Evolutionary conservation across 30 jellyfish, hydroid and myxozoan species (phyloP).

Genomic region (Clytia hemisphaerica): DNA sequence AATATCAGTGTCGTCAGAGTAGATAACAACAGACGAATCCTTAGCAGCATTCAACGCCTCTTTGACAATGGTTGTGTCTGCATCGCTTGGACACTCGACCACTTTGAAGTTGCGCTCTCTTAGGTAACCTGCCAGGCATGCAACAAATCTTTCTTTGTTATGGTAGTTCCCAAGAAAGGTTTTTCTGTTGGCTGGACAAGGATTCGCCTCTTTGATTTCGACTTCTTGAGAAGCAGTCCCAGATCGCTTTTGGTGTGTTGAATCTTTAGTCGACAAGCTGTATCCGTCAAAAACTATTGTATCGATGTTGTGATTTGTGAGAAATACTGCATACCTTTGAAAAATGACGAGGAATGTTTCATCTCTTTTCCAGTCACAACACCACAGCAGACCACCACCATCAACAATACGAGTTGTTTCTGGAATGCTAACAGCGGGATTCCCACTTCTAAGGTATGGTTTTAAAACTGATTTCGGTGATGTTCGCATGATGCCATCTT

Average conservation of each 20-base stretch:
- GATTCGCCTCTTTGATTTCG: constrained; percentile 7
- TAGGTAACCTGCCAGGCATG: background rate
- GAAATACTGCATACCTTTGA: constrained; percentile 8
- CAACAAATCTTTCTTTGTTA: constrained; percentile 23
- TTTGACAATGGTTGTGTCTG: constrained; percentile 24
- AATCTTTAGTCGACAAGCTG: constrained; percentile 7
- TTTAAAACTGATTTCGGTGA: background rate
- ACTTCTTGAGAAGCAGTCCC: constrained; percentile 14
- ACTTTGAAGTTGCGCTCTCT: constrained; percentile 9
- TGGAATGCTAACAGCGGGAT: background rate
- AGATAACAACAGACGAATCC: constrained; percentile 1
- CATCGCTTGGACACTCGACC: constrained; percentile 36
- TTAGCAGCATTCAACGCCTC: background rate
- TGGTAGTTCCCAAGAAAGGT: constrained; percentile 9
- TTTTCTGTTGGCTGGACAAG: constrained; percentile 17
- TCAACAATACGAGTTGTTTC: background rate
- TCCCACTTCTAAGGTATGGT: background rate
- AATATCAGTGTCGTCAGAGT: constrained; percentile 3
- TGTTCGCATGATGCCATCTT: background rate
- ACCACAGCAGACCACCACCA: constrained; percentile 17
- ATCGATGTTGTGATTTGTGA: background rate
- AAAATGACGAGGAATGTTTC: background rate
- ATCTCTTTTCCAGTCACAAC: background rate
- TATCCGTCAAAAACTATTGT: constrained; percentile 27
- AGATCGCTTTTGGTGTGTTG: constrained; percentile 29